Evolutionary conservation across 2,113 vertebrate genomes (phyloP), one percentile per base, ranked within the genome.

Genomic region (Columba janthina): DNA sequence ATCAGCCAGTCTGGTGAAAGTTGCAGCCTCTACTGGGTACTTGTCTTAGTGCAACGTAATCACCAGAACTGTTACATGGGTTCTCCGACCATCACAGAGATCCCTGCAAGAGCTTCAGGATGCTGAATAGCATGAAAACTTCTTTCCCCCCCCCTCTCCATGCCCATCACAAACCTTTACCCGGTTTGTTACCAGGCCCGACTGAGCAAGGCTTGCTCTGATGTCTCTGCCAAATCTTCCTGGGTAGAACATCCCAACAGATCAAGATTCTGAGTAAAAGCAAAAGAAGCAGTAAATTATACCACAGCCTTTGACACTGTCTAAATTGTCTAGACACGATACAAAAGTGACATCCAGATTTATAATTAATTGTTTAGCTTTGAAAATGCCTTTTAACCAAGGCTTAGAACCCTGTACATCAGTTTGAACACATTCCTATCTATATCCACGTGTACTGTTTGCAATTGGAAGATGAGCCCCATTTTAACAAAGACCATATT

Each of bases 291-390:
- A 67, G 77, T 24, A 76, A 73, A 51, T 48, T 31, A 11, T 11
- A 70, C 12, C 18, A 12, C 0, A 11, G 12, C 17, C 12, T 46
- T 76, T 36, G n/a, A 36, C 31, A 10, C 24, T 1, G 1, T 9
- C n/a, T 36, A 46, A 1, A 16, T 70, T 70, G 62, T 66, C 44
- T 50, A 56, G 32, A 77, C 7, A 48, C 7, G n/a, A 22, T 21
- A 54, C 6, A 54, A 82, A 85, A 82, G 7, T 21, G 8, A 34
- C 21, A 62, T 25, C 12, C 58, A 82, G 29, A 38, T 42, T 46
- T 6, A 40, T 13, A 88, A 61, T 42, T 31, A 48, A 57, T 12
- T 82, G 15, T 34, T 90, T 38, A 80, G 25, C 32, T 79, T 70
- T 67, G 24, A 66, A 91, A 78, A 62, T 56, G 32, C 22, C 44